Conservation (phyloP, 2,888 invertebrate genomes). For the Lycophotia porphyrea region DNA sequence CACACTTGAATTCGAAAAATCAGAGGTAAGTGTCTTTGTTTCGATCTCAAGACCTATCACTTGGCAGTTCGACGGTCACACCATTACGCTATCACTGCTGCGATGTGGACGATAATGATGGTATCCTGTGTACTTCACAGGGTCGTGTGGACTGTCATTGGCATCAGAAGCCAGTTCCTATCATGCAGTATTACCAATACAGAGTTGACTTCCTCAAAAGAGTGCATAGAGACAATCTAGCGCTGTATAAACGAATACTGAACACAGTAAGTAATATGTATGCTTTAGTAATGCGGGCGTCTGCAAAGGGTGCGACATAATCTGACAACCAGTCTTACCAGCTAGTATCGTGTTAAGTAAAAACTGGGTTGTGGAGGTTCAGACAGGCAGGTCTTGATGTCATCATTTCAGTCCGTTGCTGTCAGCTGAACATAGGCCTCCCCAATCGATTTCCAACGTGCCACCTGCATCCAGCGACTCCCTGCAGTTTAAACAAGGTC, state of each 20-base stretch:
- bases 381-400: neutral
- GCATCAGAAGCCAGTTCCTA: constrained; percentile 59
- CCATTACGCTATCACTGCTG: neutral
- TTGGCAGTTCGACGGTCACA: neutral
- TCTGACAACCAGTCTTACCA: neutral
- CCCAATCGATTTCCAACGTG: no score
- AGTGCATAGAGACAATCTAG: constrained; percentile 70
- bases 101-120: neutral
- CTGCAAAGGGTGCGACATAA: neutral
- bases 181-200: constrained; percentile 65
- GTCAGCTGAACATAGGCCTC: no score
- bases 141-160: constrained; percentile 82
- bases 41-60: neutral
- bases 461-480: no score
- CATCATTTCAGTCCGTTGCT: no score
- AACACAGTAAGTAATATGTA: constrained; percentile 75
- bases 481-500: no score
- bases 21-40: neutral
- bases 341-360: neutral
- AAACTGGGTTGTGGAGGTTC: neutral
- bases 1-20: neutral
- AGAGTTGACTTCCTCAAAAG: constrained; percentile 67
- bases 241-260: constrained; percentile 70
- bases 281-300: neutral
- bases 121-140: constrained; percentile 63